These are phyloP conservation scores for Aelia acuminata DNA, from an alignment of 2,888 invertebrate species.

Conservation along the genomic window DNA sequence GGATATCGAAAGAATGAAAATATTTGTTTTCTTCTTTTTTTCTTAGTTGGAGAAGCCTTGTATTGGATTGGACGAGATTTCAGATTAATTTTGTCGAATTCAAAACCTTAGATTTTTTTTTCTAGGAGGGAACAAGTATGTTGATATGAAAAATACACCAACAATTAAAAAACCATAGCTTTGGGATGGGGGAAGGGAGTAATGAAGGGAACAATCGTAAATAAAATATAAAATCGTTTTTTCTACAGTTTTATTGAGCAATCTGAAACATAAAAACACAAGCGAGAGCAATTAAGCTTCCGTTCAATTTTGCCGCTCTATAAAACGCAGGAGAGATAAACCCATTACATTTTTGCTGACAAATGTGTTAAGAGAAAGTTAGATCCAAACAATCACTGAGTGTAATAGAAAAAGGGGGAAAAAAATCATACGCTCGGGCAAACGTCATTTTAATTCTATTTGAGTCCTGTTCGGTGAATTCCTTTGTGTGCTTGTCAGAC, in stretches of 20 bases:
- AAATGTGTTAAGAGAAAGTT: conserved; percentile 21
- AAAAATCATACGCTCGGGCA: conserved; percentile 30
- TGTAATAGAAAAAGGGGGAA: not conserved
- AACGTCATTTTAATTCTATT: conserved; percentile 23
- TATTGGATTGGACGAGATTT: no score
- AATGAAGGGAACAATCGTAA: not conserved
- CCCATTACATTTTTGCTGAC: conserved; percentile 28
- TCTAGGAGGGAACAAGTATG: no score
- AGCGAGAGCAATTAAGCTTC: conserved; percentile 3
- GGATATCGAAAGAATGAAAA: no score
- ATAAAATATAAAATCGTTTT: conserved; percentile 5
- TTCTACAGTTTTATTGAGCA: not conserved
- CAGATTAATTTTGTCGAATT: no score
- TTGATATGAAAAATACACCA: not conserved
- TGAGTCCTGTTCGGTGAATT: not conserved
- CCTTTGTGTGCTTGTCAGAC: conserved; percentile 17
- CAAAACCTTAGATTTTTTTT: no score
- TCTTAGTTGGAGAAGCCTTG: no score
- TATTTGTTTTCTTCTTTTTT: no score
- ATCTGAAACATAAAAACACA: conserved; percentile 12
- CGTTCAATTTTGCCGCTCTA: conserved; percentile 11
- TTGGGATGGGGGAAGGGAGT: no score
- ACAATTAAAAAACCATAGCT: not conserved
- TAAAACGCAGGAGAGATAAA: conserved; percentile 7
- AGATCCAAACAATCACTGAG: conserved; percentile 23